Evolutionary conservation across 2,113 vertebrate genomes (phyloP).

Genomic region (Girardinichthys multiradiatus): DNA sequence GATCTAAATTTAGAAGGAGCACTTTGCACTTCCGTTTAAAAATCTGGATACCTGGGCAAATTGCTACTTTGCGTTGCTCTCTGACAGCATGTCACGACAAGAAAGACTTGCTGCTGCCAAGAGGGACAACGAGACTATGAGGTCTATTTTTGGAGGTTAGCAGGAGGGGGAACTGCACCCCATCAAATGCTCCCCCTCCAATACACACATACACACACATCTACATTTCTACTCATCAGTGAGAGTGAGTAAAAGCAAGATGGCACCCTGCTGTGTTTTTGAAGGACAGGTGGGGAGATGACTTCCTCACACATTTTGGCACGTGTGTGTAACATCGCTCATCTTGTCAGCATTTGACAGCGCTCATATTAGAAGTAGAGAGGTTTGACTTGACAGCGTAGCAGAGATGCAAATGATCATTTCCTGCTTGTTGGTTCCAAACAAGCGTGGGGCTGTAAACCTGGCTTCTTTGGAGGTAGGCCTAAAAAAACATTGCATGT

Average conservation of each 20-base stretch:
- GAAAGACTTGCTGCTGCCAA: conserved; percentile 71
- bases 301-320: conserved; percentile 76
- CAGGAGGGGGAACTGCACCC: conserved; percentile 48
- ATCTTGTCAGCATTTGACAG: conserved; percentile 71
- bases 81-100: conserved; percentile 74
- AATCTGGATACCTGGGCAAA: conserved; percentile 77
- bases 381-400: conserved; percentile 76
- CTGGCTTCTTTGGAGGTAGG: conserved; percentile 16
- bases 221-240: conserved; percentile 42
- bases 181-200: conserved; percentile 1
- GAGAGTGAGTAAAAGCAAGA: conserved; percentile 61
- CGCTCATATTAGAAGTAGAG: conserved; percentile 74
- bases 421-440: conserved; percentile 60
- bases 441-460: conserved; percentile 71
- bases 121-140: conserved; percentile 39
- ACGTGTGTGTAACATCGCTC: conserved; percentile 40
- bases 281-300: conserved; percentile 73
- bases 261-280: conserved; percentile 67
- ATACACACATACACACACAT: neutral
- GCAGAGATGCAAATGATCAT: conserved; percentile 83
- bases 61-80: conserved; percentile 73
- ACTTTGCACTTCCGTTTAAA: conserved; percentile 66
- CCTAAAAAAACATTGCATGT: conserved; percentile 26
- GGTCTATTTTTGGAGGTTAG: conserved; percentile 78
- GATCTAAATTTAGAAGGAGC: conserved; percentile 78